Evolutionary conservation across 2,797 vertebrate species (phyloP).

Genomic region (Simalia tracyae): DNA sequence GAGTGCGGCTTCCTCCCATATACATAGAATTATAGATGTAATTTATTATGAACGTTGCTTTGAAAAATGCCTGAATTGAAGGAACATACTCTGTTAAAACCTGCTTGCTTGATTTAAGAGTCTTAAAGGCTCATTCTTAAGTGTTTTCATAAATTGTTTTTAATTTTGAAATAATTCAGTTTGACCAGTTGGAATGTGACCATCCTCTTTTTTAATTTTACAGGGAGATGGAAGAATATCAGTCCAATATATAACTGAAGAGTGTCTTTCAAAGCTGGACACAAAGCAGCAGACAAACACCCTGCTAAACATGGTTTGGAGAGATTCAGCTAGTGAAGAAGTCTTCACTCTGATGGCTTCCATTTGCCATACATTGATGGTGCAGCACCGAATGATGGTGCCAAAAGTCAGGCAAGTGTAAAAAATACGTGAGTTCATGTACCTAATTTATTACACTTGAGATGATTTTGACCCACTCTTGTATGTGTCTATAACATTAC

Average conservation of each 20-base stretch:
- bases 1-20: not conserved
- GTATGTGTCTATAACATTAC: not conserved
- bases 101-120: not conserved
- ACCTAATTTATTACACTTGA: not conserved
- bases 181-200: not conserved
- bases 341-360: slow-evolving; percentile 97
- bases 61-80: not conserved
- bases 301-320: slow-evolving; percentile 92
- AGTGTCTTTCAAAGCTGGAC: slow-evolving; percentile 94
- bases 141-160: not conserved
- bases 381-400: slow-evolving; percentile 98
- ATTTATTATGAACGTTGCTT: not conserved
- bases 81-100: not conserved
- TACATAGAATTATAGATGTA: not conserved
- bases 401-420: slow-evolving; percentile 90
- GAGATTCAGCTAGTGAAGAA: slow-evolving; percentile 94
- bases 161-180: not conserved
- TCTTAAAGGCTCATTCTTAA: not conserved
- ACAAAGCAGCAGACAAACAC: slow-evolving; percentile 95
- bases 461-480: not conserved
- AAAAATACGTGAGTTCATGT: not conserved
- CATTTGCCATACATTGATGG: slow-evolving; percentile 97
- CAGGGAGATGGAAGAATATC: slow-evolving; percentile 90
- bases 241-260: slow-evolving; percentile 87
- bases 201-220: slow-evolving; percentile 35